These are phyloP conservation scores for Rhodinocichla rosea DNA, from an alignment of 2,113 vertebrate species.

Conservation along the genomic window DNA sequence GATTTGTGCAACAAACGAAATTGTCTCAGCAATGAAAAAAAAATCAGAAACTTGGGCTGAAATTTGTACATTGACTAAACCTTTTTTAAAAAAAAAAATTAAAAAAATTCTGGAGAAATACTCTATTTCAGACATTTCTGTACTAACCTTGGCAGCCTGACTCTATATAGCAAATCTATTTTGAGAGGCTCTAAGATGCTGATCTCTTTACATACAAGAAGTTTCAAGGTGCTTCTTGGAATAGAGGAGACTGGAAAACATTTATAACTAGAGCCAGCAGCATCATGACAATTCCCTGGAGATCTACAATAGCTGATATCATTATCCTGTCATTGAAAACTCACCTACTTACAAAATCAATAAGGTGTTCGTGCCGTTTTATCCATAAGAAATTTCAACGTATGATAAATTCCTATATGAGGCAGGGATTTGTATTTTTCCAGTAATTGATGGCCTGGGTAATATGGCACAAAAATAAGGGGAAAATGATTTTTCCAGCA, in stretches of 20 bases:
- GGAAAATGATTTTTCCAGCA: background rate
- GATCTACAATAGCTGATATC: background rate
- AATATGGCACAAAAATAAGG: background rate
- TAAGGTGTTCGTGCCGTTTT: background rate
- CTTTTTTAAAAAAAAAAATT: background rate
- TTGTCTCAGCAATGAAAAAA: background rate
- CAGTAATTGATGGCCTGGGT: background rate
- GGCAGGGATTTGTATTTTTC: background rate
- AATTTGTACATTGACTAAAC: background rate
- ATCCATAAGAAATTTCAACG: background rate
- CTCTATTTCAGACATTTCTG: background rate
- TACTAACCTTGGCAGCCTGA: background rate
- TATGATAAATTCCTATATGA: background rate
- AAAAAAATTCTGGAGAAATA: background rate
- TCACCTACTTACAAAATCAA: background rate
- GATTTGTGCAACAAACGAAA: background rate
- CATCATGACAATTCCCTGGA: background rate
- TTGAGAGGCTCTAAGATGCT: background rate
- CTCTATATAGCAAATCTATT: background rate
- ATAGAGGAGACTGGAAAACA: background rate
- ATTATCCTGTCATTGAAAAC: background rate
- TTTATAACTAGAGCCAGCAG: background rate
- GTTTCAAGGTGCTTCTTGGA: background rate
- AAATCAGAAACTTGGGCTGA: background rate
- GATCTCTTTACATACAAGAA: background rate